Evolutionary conservation across 2,797 vertebrate species (phyloP).

Genomic region (Botia almorhae): DNA sequence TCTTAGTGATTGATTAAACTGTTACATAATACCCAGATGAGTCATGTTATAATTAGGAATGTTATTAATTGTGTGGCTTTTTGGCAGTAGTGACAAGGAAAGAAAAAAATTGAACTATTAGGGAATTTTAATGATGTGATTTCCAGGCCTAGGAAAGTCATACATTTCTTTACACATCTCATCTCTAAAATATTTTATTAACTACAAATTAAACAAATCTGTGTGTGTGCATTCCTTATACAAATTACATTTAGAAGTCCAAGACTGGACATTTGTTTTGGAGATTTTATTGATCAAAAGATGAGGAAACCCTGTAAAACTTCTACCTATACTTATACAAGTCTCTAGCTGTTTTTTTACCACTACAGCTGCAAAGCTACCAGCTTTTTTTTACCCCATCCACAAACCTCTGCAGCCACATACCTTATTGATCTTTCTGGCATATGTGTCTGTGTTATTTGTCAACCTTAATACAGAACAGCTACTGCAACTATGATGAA

Average conservation of each 20-base stretch:
- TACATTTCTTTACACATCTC: no score
- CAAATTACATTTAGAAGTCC: no score
- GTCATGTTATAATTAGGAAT: not conserved
- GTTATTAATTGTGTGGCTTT: not conserved
- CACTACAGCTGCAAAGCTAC: no score
- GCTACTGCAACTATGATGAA: not conserved
- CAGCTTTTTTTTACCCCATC: no score
- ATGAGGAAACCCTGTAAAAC: not conserved
- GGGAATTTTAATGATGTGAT: not conserved
- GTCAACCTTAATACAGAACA: not conserved
- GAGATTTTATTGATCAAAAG: no score
- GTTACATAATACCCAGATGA: not conserved
- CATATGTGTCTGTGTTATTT: slow-evolving; percentile 17
- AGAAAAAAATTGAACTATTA: not conserved
- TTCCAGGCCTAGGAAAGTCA: no score
- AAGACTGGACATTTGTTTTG: no score
- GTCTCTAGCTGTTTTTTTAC: not conserved
- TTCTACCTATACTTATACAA: not conserved
- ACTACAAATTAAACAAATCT: no score
- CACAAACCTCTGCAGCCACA: slow-evolving; percentile 19
- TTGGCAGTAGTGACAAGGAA: not conserved
- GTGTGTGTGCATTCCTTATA: no score
- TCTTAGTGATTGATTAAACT: not conserved
- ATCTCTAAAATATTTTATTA: no score
- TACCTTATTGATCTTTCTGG: slow-evolving; percentile 18